These are phyloP conservation scores for Stegophylla sp. DNA, from an alignment of 2,888 invertebrate species.

Conservation along the genomic window DNA sequence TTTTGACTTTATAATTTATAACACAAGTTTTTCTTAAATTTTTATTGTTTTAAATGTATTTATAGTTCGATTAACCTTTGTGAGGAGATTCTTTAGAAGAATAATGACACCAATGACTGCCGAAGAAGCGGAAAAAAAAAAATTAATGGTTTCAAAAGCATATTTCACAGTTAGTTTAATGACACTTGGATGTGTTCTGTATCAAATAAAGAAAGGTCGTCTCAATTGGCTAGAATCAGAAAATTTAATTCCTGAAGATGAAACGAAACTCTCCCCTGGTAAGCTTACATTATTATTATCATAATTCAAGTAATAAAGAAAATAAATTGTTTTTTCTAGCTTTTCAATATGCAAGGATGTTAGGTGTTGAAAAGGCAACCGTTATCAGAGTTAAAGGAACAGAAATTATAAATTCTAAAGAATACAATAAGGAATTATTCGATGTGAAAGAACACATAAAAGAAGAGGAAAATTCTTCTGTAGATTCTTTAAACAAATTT, in stretches of 20 bases:
- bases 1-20: too few relatives aligned
- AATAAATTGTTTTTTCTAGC: conserved; percentile 24
- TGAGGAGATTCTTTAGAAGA: conserved; percentile 51
- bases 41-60: background rate
- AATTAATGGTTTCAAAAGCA: background rate
- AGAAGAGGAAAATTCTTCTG: conserved; percentile 33
- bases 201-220: conserved; percentile 40
- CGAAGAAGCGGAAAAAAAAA: conserved; percentile 40
- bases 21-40: background rate
- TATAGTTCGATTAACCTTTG: background rate
- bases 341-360: conserved; percentile 49
- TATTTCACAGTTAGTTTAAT: conserved; percentile 13
- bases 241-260: conserved; percentile 44
- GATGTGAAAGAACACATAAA: conserved; percentile 19
- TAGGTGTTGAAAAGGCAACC: conserved; percentile 30
- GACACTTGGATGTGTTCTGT: background rate
- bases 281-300: background rate
- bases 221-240: conserved; percentile 42
- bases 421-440: conserved; percentile 42
- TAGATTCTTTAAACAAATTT: conserved; percentile 35
- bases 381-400: conserved; percentile 34
- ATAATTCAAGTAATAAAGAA: background rate
- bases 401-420: conserved; percentile 22
- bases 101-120: conserved; percentile 41
- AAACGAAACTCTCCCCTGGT: conserved; percentile 44